Evolutionary conservation across 2,888 invertebrate genomes (phyloP).

Genomic region (Choristoneura rosaceana): DNA sequence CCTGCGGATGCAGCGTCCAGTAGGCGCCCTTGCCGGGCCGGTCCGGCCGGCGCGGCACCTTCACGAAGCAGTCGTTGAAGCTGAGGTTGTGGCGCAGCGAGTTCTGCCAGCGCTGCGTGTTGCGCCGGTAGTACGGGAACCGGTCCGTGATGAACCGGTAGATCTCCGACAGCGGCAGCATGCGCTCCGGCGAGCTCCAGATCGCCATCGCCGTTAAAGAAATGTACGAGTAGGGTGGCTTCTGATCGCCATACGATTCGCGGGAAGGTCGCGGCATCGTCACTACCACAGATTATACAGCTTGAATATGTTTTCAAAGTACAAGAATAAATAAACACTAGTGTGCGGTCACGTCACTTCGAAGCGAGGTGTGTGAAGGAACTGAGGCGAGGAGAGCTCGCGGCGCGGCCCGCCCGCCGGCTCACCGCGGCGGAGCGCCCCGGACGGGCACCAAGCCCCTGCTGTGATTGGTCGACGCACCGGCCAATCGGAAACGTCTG

Average conservation of each 20-base stretch:
- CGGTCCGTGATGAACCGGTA: constrained; percentile 96
- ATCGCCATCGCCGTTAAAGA: constrained; percentile 99
- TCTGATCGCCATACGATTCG: constrained; percentile 97
- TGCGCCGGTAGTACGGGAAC: constrained; percentile 40
- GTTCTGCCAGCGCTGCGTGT: constrained; percentile 42
- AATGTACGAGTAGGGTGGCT: constrained; percentile 98
- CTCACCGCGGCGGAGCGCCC: constrained; percentile 49
- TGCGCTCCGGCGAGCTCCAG: constrained; percentile 97
- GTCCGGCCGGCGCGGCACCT: constrained; percentile 90
- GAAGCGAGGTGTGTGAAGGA: constrained; percentile 73
- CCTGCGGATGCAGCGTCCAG: constrained; percentile 93
- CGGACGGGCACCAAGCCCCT: constrained; percentile 43
- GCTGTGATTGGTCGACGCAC: constrained; percentile 61
- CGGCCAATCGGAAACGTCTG: constrained; percentile 64
- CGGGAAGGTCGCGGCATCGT: constrained; percentile 97
- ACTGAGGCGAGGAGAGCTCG: constrained; percentile 77
- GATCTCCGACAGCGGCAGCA: constrained; percentile 91
- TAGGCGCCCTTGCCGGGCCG: constrained; percentile 94
- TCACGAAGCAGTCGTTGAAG: constrained; percentile 94
- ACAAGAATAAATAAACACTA: constrained; percentile 58
- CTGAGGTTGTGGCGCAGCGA: constrained; percentile 40
- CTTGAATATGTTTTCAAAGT: constrained; percentile 50
- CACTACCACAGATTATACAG: constrained; percentile 58
- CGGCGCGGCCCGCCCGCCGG: constrained; percentile 59
- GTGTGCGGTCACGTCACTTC: constrained; percentile 73